Conservation (phyloP, 2,888 invertebrate species). For the Dendrolimus pini region DNA sequence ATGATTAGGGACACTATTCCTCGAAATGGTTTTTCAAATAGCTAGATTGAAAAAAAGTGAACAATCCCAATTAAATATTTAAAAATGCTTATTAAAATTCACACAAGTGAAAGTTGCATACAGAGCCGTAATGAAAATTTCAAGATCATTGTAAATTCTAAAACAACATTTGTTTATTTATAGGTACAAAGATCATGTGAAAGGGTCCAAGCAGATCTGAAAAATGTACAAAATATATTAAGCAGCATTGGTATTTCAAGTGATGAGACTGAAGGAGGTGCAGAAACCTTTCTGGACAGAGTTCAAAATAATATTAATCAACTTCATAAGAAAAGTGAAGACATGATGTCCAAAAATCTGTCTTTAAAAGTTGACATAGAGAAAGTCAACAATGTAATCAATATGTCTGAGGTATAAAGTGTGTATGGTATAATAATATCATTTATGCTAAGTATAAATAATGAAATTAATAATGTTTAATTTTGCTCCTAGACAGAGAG, state of each 20-base stretch:
- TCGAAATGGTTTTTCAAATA: no score
- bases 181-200: constrained; percentile 57
- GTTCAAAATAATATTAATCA: constrained; percentile 45
- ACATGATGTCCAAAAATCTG: constrained; percentile 54
- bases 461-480: no score
- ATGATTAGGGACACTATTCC: no score
- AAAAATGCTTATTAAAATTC: no score
- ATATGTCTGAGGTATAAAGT: constrained; percentile 36
- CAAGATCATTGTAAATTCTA: no score
- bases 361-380: constrained; percentile 56
- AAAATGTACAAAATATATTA: constrained; percentile 52
- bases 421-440: no score
- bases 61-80: no score
- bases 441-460: no score
- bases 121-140: no score
- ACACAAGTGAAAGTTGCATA: no score
- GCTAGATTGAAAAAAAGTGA: no score
- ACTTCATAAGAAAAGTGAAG: constrained; percentile 56
- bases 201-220: constrained; percentile 66
- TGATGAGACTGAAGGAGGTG: constrained; percentile 31
- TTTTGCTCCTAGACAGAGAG: constrained; percentile 47
- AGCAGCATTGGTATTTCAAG: constrained; percentile 48
- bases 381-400: constrained; percentile 37
- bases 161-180: constrained; percentile 9
- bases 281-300: constrained; percentile 44